Evolutionary conservation across 2,888 invertebrate species (phyloP), one percentile per base, ranked within the genome.

Genomic region (Adineta ricciae): DNA sequence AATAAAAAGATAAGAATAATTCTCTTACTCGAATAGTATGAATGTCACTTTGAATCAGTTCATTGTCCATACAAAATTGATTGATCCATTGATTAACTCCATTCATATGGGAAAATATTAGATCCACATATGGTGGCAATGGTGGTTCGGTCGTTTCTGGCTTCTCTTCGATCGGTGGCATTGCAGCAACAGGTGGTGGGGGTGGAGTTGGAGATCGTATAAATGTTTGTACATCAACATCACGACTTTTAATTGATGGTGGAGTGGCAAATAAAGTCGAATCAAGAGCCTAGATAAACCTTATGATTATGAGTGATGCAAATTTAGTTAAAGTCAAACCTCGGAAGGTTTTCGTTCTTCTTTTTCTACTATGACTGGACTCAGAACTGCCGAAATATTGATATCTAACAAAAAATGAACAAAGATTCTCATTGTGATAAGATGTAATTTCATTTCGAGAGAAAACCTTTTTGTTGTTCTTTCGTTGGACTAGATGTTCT

Each of bases 71-170:
- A 78, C 24, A 41, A 41, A 78, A 78, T 41, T n/a, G 7, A 38
- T 78, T 78, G 21, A 78, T 78, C 78, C 78, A 78, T 78, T 78
- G 78, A 41, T 78, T 78, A 38, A 78, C 78, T 32, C 14, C 41
- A 41, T 38, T 41, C 78, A 78, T 78, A 78, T 78, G 78, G 41
- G 38, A 41, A n/a, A 78, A 78, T 41, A 78, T 78, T 9, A 78
- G 7, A 78, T 78, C n/a, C 8, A 41, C 78, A 78, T n/a, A 78
- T 16, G 78, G 5, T 41, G 41, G 78, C 11, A 41, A 78, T 41
- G 38, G 11, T 11, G 78, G 24, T 7, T 41, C 24, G 8, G 41
- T 1, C 14, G 24, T 24, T 78, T 78, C 38, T 24, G 21, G 36
- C 11, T 11, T 41, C 41, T 78, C 78, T 36, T 78, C 78, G 19